Evolutionary conservation across 1,140 invertebrate species (phyloP).

Genomic region (Plectrocnemia conspersa): DNA sequence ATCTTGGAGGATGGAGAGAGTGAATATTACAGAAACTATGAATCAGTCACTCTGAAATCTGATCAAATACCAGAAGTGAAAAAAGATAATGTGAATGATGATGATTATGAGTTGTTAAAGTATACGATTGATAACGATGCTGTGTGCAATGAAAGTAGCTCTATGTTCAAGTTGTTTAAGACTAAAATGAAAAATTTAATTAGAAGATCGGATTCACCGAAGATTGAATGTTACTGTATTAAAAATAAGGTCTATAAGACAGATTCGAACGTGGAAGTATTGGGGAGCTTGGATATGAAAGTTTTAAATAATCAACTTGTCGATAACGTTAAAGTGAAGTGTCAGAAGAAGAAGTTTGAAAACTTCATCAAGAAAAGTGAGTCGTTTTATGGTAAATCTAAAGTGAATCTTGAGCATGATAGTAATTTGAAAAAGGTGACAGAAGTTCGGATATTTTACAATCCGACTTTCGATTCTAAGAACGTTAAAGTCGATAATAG

Average conservation of each 20-base stretch:
- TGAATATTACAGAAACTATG: conserved; percentile 42
- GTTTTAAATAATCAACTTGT: conserved; percentile 30
- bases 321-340: conserved; percentile 36
- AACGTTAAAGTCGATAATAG: not conserved
- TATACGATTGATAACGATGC: conserved; percentile 41
- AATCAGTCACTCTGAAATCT: conserved; percentile 16
- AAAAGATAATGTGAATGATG: conserved; percentile 33
- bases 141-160: conserved; percentile 37
- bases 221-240: conserved; percentile 48
- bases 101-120: conserved; percentile 35
- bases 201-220: conserved; percentile 40
- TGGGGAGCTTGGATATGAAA: conserved; percentile 45
- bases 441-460: conserved; percentile 49
- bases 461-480: conserved; percentile 42
- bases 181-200: conserved; percentile 43
- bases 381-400: conserved; percentile 39
- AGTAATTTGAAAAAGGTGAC: conserved; percentile 41
- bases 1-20: conserved; percentile 51
- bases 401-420: conserved; percentile 2
- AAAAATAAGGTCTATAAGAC: conserved; percentile 43
- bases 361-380: conserved; percentile 48
- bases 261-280: conserved; percentile 41
- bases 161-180: conserved; percentile 42
- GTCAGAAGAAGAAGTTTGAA: conserved; percentile 42
- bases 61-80: conserved; percentile 24